Percentiles rank a stretch among this genome's conserved stretches.
Evolutionary conservation across 2,888 invertebrate species (phyloP).

Genomic region (Biston stratarius): DNA sequence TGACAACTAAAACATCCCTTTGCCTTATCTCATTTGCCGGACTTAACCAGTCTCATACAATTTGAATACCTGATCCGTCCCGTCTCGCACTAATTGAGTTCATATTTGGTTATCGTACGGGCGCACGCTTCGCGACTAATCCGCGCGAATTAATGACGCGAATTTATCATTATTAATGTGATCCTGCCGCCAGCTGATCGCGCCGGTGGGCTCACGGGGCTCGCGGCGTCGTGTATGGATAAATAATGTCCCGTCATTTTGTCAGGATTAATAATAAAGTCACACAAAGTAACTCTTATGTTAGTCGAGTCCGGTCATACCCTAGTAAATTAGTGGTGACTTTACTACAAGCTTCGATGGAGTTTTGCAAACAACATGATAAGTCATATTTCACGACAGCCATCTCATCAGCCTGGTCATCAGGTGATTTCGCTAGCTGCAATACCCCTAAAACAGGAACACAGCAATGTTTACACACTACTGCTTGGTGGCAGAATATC

Average conservation of each 20-base stretch:
- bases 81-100: constrained; percentile 84
- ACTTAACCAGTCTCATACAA: neutral
- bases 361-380: too few species aligned
- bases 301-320: neutral
- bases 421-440: too few species aligned
- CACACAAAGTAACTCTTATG: neutral
- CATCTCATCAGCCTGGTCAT: too few species aligned
- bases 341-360: too few species aligned
- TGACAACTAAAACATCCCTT: neutral
- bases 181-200: constrained; percentile 74
- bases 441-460: too few species aligned
- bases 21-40: neutral
- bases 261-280: neutral
- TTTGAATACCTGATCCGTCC: constrained; percentile 66
- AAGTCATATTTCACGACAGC: too few species aligned
- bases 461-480: too few species aligned
- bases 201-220: constrained; percentile 38
- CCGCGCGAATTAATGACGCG: constrained; percentile 82
- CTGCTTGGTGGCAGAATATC: too few species aligned
- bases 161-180: constrained; percentile 86
- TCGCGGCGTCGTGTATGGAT: constrained; percentile 17
- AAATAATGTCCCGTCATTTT: constrained; percentile 21
- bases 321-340: too few species aligned
- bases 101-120: constrained; percentile 86
- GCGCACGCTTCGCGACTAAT: constrained; percentile 80